Evolutionary conservation across 2,888 invertebrate species (phyloP).

Genomic region (Drosophila meridiana): DNA sequence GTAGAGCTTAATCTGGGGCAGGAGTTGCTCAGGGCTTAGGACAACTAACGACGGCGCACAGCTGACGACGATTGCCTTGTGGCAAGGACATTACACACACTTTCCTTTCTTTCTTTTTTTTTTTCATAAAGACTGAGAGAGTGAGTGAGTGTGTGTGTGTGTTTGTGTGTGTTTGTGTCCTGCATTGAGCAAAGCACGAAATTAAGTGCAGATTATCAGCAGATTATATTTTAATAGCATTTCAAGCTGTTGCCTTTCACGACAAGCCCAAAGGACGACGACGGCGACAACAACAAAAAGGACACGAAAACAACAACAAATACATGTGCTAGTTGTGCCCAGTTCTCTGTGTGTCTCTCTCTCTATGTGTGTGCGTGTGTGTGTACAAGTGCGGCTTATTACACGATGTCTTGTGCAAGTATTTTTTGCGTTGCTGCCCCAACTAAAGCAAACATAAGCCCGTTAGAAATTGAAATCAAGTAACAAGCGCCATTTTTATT

Average conservation of each 20-base stretch:
- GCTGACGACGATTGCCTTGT: slow-evolving; percentile 59
- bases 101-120: background rate
- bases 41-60: slow-evolving; percentile 46
- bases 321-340: slow-evolving; percentile 35
- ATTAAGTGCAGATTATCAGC: slow-evolving; percentile 81
- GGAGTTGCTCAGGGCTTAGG: slow-evolving; percentile 13
- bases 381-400: slow-evolving; percentile 64
- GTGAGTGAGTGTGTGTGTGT: background rate
- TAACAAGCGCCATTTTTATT: slow-evolving; percentile 49
- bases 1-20: slow-evolving; percentile 18
- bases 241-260: slow-evolving; percentile 79
- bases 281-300: slow-evolving; percentile 21
- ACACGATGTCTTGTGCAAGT: slow-evolving; percentile 54
- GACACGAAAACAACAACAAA: slow-evolving; percentile 33
- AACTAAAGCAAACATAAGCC: slow-evolving; percentile 55
- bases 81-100: slow-evolving; percentile 38
- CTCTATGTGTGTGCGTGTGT: background rate
- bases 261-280: slow-evolving; percentile 37
- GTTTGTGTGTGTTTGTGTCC: slow-evolving; percentile 15
- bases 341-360: slow-evolving; percentile 1
- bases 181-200: slow-evolving; percentile 66
- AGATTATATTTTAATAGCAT: slow-evolving; percentile 82
- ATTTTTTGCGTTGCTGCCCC: slow-evolving; percentile 24
- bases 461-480: slow-evolving; percentile 69
- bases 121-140: slow-evolving; percentile 1